Conservation (phyloP, 2,113 vertebrate species). For the Bubalus kerabau region DNA sequence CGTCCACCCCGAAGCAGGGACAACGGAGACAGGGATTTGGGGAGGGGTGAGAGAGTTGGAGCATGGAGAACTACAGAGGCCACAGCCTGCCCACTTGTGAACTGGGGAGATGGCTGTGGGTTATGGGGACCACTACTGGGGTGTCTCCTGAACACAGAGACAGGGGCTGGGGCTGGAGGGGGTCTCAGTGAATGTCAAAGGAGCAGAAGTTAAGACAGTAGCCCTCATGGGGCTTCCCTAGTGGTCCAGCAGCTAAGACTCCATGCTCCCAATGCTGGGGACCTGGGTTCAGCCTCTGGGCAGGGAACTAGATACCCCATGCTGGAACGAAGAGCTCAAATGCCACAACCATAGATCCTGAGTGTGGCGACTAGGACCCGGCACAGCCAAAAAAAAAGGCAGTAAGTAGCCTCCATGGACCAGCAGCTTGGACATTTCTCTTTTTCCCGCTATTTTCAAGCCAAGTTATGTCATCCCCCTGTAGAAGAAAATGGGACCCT, state of each 20-base stretch:
- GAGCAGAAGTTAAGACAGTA: neutral
- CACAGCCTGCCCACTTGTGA: neutral
- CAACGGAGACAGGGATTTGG: neutral
- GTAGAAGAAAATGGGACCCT: no score
- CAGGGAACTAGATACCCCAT: neutral
- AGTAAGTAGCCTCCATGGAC: neutral
- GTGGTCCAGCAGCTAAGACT: neutral
- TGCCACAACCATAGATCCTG: neutral
- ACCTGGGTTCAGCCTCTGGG: neutral
- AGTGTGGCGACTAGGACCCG: neutral
- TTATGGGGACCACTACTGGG: neutral
- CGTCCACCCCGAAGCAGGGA: neutral
- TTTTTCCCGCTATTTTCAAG: neutral
- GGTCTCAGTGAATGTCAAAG: neutral
- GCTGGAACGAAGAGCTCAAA: neutral
- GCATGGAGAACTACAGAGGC: neutral
- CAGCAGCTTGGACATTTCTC: neutral
- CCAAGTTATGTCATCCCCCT: neutral
- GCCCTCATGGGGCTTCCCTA: neutral
- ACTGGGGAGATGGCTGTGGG: neutral
- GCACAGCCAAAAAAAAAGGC: neutral
- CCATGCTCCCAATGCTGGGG: neutral
- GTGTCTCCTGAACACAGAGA: accelerated
- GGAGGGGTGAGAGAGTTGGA: neutral
- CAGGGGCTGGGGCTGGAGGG: no score